Base-by-base conservation (phyloP, 2,888 invertebrate species). In the Pediacus dermestoides region DNA sequence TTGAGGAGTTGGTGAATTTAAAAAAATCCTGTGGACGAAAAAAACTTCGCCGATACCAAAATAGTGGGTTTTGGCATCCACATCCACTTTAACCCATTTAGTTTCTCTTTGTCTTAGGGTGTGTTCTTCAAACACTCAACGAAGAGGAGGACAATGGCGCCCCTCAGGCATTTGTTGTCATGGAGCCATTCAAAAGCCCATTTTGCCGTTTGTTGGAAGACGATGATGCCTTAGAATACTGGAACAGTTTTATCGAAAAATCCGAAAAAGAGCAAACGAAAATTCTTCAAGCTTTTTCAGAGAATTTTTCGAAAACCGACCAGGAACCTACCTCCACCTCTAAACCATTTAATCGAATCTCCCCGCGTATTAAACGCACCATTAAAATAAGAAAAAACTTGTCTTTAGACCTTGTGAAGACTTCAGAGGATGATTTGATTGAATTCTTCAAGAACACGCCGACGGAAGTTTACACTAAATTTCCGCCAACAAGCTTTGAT, bases 201-300 rank as follows among this genome's bases (percentile, higher is more conserved):
- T 60, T 64, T 43, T 41, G 56, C 6, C 50, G 57, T 25, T 42
- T 64, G 9, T 23, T 62, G 8, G 57, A 60, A 44, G 50, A 63
- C 37, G 41, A 53, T 30, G 44, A 44, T 39, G 61, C 63, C 12
- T 50, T 64, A 38, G 42, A 55, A 25, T 58, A 49, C 35, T 65
- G 64, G 64, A 58, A 65, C 28, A 44, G 44, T 10, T 64, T 64
- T 38, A 55, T 61, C 30, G 58, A 60, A 18, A 60, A 64, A 49
- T 51, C 60, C 13, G 64, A 64, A 46, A 57, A 63, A 18, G 62
- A 64, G 39, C 64, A 64, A 39, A 37, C 30, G 8, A 32, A 45
- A 42, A 45, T 62, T 13, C 43, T 57, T 21, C 44, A 44, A 16
- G 31, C 33, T 30, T 44, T 55, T n/a, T 39, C 43, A 9, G 41